phyloP scores from a whole-genome alignment of 2,113 vertebrate genomes.

The Crotalus horridus region DNA sequence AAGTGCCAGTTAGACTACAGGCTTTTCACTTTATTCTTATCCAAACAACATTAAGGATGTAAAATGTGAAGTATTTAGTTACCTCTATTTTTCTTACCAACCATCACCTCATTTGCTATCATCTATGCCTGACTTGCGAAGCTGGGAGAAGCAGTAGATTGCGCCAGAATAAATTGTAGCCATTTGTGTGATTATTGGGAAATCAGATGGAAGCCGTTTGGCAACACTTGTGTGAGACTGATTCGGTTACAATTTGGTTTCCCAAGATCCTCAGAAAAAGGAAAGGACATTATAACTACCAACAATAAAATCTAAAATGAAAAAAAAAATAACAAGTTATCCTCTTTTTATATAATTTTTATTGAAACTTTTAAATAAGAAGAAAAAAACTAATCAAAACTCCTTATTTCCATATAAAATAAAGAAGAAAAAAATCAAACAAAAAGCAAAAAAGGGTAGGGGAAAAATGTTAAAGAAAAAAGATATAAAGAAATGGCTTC shows the following conservation, averaged over 20 bases:
- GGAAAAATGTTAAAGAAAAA: not conserved
- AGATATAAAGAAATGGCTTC: not conserved
- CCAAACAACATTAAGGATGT: constrained; percentile 38
- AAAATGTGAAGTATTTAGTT: constrained; percentile 44
- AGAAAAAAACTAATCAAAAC: not conserved
- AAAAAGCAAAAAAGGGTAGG: not conserved
- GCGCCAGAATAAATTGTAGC: constrained; percentile 40
- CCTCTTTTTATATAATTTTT: not conserved
- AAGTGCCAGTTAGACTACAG: not conserved
- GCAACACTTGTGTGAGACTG: constrained; percentile 31
- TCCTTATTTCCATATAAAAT: not conserved
- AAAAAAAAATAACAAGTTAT: not conserved
- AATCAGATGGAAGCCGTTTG: constrained; percentile 33
- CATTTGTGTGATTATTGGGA: constrained; percentile 42
- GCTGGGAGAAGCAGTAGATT: constrained; percentile 24
- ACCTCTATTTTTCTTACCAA: constrained; percentile 42
- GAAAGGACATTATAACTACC: constrained; percentile 2
- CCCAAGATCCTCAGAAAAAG: constrained; percentile 38
- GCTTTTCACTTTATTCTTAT: constrained; percentile 42
- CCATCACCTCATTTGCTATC: constrained; percentile 38
- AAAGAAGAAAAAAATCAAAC: not conserved
- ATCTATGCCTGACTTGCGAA: constrained; percentile 55
- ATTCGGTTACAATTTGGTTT: constrained; percentile 32
- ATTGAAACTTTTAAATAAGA: not conserved
- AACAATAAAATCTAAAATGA: not conserved